Evolutionary conservation across 92 coral and sea anemone species (phyloP).

Genomic region (Virgularia gustaviana): DNA sequence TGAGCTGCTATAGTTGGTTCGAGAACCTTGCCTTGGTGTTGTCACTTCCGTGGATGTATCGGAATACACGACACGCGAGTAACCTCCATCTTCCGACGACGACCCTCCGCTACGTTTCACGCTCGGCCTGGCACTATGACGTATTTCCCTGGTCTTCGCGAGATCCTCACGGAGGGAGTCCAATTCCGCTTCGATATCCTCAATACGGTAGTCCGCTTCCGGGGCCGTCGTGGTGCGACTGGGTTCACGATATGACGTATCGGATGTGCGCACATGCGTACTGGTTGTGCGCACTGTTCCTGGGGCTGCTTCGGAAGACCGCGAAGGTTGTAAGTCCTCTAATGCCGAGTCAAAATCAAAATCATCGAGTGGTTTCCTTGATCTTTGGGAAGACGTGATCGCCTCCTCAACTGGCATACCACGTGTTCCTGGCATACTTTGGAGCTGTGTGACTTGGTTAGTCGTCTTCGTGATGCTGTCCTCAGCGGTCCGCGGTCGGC

Average conservation of each 20-base stretch:
- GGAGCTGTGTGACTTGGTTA: constrained; percentile 2
- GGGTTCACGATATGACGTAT: too few species aligned
- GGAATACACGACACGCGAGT: constrained; percentile 1
- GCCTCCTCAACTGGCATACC: constrained; percentile 13
- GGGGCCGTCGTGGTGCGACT: not conserved
- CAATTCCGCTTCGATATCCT: constrained; percentile 31
- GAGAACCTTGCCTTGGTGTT: not conserved
- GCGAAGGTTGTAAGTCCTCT: too few species aligned
- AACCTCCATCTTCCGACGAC: not conserved
- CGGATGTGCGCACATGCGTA: constrained; percentile 8
- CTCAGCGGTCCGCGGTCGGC: constrained; percentile 13
- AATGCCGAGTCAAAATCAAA: constrained; percentile 6
- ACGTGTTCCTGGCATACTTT: constrained; percentile 26
- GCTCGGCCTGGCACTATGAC: constrained; percentile 2
- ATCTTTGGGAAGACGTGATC: constrained; percentile 1
- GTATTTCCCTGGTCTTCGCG: constrained; percentile 16
- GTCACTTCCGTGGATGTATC: not conserved
- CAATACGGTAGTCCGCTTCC: constrained; percentile 24
- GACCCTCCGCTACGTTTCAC: constrained; percentile 7
- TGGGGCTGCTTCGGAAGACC: too few species aligned
- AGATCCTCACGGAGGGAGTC: constrained; percentile 27
- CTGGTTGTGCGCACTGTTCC: constrained; percentile 8
- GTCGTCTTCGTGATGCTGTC: constrained; percentile 4
- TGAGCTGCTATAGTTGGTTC: too few species aligned
- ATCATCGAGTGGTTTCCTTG: constrained; percentile 5